These are phyloP conservation scores for Molossus molossus DNA, from an alignment of 2,797 vertebrate genomes.

Conservation along the genomic window DNA sequence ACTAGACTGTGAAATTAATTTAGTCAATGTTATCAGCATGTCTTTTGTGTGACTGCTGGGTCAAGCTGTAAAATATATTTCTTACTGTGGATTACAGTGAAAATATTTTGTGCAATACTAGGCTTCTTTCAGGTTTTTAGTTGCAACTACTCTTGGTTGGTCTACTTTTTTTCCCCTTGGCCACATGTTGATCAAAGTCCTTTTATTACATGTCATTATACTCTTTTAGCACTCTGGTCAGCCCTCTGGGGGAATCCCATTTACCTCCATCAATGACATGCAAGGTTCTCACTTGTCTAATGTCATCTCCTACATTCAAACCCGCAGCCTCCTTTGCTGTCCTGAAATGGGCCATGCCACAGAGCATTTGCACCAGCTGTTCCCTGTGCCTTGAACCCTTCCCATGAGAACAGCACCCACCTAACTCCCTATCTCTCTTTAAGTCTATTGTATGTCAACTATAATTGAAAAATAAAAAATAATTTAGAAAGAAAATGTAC, in stretches of 20 bases:
- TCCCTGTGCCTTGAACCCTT: not conserved
- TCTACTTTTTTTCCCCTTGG: not conserved
- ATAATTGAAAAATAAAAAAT: not conserved
- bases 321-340: not conserved
- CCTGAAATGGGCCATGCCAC: not conserved
- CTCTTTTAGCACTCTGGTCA: not conserved
- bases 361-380: not conserved
- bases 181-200: not conserved
- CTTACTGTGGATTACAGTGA: not conserved
- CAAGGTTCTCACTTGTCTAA: not conserved
- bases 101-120: not conserved
- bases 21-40: not conserved
- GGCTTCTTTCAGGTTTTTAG: not conserved
- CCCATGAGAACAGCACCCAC: not conserved
- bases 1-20: slow-evolving; percentile 36
- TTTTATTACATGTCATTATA: not conserved
- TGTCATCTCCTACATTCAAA: not conserved
- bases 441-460: not conserved
- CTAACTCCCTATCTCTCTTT: slow-evolving; percentile 27
- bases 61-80: not conserved
- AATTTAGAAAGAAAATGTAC: not conserved
- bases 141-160: not conserved
- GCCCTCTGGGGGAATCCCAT: not conserved
- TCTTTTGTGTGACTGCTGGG: not conserved
- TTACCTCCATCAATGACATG: not conserved